Base-by-base conservation (phyloP, 2,797 vertebrate genomes). In the Periparus ater region DNA sequence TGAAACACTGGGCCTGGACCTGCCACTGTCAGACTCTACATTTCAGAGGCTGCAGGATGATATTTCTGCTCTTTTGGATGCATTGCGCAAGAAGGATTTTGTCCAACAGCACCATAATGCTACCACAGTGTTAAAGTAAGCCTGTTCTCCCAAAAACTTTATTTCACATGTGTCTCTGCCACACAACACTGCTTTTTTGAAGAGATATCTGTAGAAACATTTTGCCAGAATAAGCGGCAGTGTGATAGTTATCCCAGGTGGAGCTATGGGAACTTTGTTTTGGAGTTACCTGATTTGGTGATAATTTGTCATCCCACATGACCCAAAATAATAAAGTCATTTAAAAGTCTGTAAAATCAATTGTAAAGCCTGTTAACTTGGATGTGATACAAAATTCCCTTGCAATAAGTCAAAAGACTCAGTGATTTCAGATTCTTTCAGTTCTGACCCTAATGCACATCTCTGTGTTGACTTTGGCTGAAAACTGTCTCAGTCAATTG, bases 101-200 rank as follows among this genome's bases (percentile, higher is more conserved):
- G 93, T 65, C 9, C 89, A 83, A 0, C 78, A 88, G 58, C 92
- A 89, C 7, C 76, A 65, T 44, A 93, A 95, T 18, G 97, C 97
- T 77, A 96, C 85, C 53, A 88, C 78, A 57, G 97, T 98, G 88
- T 97, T 98, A 27, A 97, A 97, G 99, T 99, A 97, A 97, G 96
- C 13, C 17, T 70, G 6, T 96, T 86, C 27, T 54, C 27, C 30
- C 27, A 27, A 78, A 62, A 89, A 8, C 27, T 50, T 63, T 5
- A 13, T 73, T 93, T 88, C 6, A 1, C 3, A 0, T 34, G 4
- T 67, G 26, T 67, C 23, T 84, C 3, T 74, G 23, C 22, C 57
- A 12, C 21, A 17, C 17, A 55, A 11, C 42, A 17, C 19, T 84
- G 29, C 29, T 53, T 75, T 85, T 58, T 73, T 54, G 5, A 38